Evolutionary conservation across 2,888 invertebrate species (phyloP).

Genomic region (Vanessa cardui): DNA sequence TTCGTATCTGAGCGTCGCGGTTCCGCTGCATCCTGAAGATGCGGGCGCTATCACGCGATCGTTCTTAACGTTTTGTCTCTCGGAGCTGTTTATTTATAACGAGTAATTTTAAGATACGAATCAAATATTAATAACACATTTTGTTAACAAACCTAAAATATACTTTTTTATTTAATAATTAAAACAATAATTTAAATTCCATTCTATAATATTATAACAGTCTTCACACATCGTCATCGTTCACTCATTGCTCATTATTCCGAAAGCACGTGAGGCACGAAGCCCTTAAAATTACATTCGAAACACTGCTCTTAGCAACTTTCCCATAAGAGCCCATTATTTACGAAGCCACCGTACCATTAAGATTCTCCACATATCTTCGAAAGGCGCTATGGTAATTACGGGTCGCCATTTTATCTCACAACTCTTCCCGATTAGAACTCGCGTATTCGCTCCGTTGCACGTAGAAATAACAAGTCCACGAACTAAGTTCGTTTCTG

Average conservation of each 20-base stretch:
- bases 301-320: constrained; percentile 81
- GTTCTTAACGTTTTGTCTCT: constrained; percentile 54
- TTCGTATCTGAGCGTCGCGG: constrained; percentile 59
- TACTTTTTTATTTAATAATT: too few relatives aligned
- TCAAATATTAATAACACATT: not conserved
- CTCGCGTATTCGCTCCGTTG: constrained; percentile 66
- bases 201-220: constrained; percentile 36
- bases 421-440: constrained; percentile 77
- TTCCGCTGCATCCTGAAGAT: constrained; percentile 60
- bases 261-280: constrained; percentile 77
- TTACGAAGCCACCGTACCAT: constrained; percentile 81
- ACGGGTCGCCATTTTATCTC: constrained; percentile 82
- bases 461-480: constrained; percentile 80
- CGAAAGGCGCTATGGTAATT: constrained; percentile 82
- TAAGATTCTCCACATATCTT: constrained; percentile 83
- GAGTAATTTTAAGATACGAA: constrained; percentile 53
- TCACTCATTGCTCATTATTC: constrained; percentile 76
- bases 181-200: not conserved
- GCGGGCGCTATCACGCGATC: constrained; percentile 60
- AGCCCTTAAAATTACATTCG: constrained; percentile 81
- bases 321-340: constrained; percentile 83
- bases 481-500: constrained; percentile 78
- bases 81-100: constrained; percentile 33
- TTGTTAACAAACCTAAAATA: not conserved
- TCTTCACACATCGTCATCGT: constrained; percentile 43